Base-by-base conservation (phyloP, 2,888 invertebrate species). In the Melinopterus prodromus region DNA sequence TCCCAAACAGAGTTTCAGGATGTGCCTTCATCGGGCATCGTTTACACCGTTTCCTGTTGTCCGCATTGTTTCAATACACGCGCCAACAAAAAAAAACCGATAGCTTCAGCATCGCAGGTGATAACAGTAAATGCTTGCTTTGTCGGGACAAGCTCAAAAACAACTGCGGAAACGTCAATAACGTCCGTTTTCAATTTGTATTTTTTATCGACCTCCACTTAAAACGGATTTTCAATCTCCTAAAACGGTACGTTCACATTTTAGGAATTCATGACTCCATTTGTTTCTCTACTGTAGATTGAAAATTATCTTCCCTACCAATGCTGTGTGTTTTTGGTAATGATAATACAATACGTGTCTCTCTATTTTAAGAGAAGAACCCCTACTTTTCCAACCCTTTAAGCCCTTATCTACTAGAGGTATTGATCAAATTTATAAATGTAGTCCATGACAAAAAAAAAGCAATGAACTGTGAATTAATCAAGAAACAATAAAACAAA, bases 111-210 rank as follows among this genome's bases (percentile, higher is more conserved):
- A 53, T 53, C 53, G 53, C 53, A 53, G 53, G 53, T 53, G 53
- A 53, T 53, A 53, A 53, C 53, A 53, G 53, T 53, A 53, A 53
- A 53, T 53, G 53, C 53, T 12, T 53, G 53, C 53, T 53, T 53
- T 53, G 53, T 53, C 53, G 53, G 53, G 12, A 7, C 53, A 12
- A 3, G 53, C 53, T 53, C 53, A 12, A 53, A 53, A 53, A 53
- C 53, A 53, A 53, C 53, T 53, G 12, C 53, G 53, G 53, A 53
- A 53, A 53, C 53, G 53, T 53, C 53, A 53, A 53, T 53, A 53
- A 53, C 53, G 53, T 53, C 53, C 53, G 53, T 53, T 53, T 53
- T 53, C 53, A 53, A 53, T 53, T 53, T 53, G 53, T 53, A 53
- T 53, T 53, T 53, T 53, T 53, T 53, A 53, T 53, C 53, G 53